These are phyloP conservation scores for Aegypius monachus DNA, from an alignment of 2,113 vertebrate genomes.

Conservation along the genomic window DNA sequence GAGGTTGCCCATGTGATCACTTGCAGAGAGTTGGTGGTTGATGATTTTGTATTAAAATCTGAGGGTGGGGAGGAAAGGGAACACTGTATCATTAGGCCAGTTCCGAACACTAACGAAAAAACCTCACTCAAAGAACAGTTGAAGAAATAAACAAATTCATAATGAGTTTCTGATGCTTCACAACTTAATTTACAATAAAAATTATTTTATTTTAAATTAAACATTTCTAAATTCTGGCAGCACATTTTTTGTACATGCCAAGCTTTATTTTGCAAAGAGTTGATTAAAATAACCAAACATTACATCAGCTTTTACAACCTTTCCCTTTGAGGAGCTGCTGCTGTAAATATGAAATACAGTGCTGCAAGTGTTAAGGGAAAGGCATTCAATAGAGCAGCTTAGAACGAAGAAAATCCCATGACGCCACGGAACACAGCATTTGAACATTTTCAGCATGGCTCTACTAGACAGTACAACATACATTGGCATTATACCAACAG, in stretches of 20 bases:
- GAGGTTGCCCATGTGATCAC: neutral
- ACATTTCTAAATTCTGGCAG: neutral
- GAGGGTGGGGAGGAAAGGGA: neutral
- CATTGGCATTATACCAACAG: neutral
- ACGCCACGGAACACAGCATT: neutral
- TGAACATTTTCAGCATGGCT: neutral
- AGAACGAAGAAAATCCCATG: neutral
- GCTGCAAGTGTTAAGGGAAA: neutral
- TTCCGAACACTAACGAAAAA: neutral
- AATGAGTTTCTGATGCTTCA: neutral
- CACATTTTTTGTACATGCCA: neutral
- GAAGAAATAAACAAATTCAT: neutral
- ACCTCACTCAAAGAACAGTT: neutral
- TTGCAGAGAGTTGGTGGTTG: neutral
- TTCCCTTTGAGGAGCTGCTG: neutral
- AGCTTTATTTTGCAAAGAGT: neutral
- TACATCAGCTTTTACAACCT: neutral
- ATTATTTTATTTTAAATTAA: neutral
- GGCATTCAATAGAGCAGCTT: neutral
- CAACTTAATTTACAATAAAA: neutral
- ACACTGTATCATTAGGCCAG: neutral
- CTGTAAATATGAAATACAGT: neutral
- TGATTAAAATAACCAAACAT: conserved; percentile 1
- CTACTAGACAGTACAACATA: neutral
- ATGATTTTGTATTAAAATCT: neutral